Evolutionary conservation across 2,113 vertebrate species (phyloP), one percentile per base, ranked within the genome.

Genomic region (Myrmophylax atrothorax): DNA sequence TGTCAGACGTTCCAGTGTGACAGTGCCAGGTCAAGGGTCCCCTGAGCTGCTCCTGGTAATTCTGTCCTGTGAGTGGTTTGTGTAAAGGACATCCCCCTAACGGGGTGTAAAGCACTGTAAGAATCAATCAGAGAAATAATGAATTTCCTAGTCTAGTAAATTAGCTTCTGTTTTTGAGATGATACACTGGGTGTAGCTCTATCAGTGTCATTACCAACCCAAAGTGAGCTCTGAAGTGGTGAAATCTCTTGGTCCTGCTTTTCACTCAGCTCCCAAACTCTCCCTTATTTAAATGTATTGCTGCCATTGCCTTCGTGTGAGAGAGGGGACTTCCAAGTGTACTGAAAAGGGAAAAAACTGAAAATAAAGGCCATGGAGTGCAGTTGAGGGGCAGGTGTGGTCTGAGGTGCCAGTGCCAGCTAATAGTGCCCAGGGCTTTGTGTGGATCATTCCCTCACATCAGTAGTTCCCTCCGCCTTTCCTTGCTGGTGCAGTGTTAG

Each of bases 31-130:
- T 84, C 44, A 67, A 63, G 78, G 66, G 14, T n/a, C 37, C 67
- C 10, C 23, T 22, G 38, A 19, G 0, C 15, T 49, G 1, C 84
- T 90, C 2, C 5, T 83, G 10, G 1, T 26, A n/a, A 12, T 14
- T 22, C 2, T 49, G 12, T 33, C 28, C 64, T 70, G 20, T 33
- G 67, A 22, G 50, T 50, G 10, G 26, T 84, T 64, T 38, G 4
- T 67, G 25, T 22, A 40, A 73, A 26, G n/a, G 17, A 55, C n/a
- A 4, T 58, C 23, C 10, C 31, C 11, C 26, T 84, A 47, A 20
- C 52, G 24, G 29, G 35, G 10, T 12, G 2, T 49, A 24, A 13
- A 42, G 19, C 59, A 33, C 37, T 9, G 3, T n/a, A 35, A 18
- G 17, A 84, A 22, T 59, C 29, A 38, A 19, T 52, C 26, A 7